Conservation (phyloP, 1,140 invertebrate species). For the Onthophagus taurus region DNA sequence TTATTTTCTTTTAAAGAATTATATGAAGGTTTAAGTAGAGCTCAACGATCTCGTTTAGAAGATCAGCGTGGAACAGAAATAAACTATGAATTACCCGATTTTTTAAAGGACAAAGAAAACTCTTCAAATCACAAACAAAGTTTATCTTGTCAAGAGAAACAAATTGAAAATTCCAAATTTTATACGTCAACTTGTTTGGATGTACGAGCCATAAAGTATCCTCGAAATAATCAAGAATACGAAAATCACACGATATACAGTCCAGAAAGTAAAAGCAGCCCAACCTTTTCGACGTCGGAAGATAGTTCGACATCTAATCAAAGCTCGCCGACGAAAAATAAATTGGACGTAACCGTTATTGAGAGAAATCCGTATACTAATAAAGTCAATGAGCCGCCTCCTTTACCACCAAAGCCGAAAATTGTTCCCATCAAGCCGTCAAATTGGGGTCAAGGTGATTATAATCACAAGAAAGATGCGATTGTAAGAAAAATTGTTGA, state of each 20-base stretch:
- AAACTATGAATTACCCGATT: conserved; percentile 71
- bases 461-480: conserved; percentile 23
- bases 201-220: not conserved
- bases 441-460: conserved; percentile 42
- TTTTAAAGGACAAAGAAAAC: conserved; percentile 57
- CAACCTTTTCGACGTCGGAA: conserved; percentile 15
- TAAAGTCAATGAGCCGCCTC: conserved; percentile 37
- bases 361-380: conserved; percentile 18
- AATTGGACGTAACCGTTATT: conserved; percentile 26
- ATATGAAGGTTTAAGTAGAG: conserved; percentile 67
- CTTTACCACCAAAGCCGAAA: conserved; percentile 49
- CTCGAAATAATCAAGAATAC: conserved; percentile 1
- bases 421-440: conserved; percentile 46
- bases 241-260: conserved; percentile 1
- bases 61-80: conserved; percentile 76
- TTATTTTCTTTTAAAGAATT: conserved; percentile 27
- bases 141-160: conserved; percentile 3
- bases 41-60: conserved; percentile 63
- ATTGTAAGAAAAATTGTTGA: conserved; percentile 16
- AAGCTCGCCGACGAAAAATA: conserved; percentile 23
- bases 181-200: not conserved
- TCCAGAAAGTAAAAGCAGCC: conserved; percentile 9
- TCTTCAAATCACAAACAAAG: conserved; percentile 32
- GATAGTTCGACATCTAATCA: conserved; percentile 18
- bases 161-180: conserved; percentile 11